Conservation (phyloP, 1,140 invertebrate species). For the Brachionus paranguensis region DNA sequence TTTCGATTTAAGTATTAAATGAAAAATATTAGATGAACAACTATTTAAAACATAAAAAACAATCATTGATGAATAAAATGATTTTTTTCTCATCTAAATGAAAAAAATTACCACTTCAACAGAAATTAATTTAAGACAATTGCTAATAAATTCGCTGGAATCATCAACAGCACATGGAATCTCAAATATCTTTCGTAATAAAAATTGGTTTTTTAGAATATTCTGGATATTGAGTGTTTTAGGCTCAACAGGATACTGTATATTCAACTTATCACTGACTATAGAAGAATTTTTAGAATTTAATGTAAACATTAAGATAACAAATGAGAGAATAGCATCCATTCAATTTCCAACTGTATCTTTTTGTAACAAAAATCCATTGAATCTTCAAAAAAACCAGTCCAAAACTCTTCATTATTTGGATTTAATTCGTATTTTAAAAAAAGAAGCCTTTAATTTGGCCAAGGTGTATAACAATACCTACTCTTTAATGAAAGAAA, state of each 20-base stretch:
- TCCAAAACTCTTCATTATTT: background rate
- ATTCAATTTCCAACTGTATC: background rate
- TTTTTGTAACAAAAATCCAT: conserved; percentile 5
- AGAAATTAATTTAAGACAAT: too few relatives aligned
- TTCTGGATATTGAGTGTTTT: background rate
- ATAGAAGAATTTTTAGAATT: background rate
- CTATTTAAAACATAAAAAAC: too few relatives aligned
- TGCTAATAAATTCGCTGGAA: background rate
- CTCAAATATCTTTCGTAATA: background rate
- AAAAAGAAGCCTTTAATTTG: background rate
- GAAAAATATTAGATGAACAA: too few relatives aligned
- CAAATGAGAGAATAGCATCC: background rate
- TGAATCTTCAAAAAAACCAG: background rate
- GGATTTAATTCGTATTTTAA: background rate
- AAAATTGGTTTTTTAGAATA: background rate
- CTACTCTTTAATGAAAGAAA: background rate
- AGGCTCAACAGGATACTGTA: background rate
- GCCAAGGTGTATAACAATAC: background rate
- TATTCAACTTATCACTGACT: background rate
- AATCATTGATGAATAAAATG: too few relatives aligned
- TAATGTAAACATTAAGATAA: background rate
- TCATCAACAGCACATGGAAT: conserved; percentile 3
- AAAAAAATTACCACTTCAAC: too few relatives aligned
- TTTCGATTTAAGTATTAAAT: too few relatives aligned
- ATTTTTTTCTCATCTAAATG: too few relatives aligned